A percentile compares a stretch with the other conserved stretches of the same genome.
Evolutionary conservation across 2,797 vertebrate species (phyloP).

Genomic region (Uromys caudimaculatus): DNA sequence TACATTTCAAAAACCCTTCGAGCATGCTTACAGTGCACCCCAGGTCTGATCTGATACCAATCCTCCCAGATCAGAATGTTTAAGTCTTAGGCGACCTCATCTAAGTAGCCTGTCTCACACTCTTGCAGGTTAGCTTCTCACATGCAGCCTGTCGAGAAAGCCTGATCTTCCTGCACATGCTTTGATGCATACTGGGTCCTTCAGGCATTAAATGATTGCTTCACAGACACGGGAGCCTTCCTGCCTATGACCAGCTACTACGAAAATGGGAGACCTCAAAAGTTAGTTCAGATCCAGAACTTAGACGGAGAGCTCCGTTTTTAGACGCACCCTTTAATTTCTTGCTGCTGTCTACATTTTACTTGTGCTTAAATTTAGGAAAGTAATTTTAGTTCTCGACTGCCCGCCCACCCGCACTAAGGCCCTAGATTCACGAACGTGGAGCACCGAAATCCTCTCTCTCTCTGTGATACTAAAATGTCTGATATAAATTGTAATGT

Average conservation of each 20-base stretch:
- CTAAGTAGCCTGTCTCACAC: not conserved
- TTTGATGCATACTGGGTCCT: not conserved
- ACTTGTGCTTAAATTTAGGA: constrained; percentile 87
- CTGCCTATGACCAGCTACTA: constrained; percentile 78
- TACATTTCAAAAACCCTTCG: constrained; percentile 13
- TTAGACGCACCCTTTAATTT: constrained; percentile 87
- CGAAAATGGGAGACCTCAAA: constrained; percentile 86
- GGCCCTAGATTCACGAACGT: constrained; percentile 67
- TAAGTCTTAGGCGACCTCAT: not conserved
- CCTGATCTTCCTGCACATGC: not conserved
- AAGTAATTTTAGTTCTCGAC: constrained; percentile 85
- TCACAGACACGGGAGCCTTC: constrained; percentile 75
- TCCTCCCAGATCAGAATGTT: constrained; percentile 13
- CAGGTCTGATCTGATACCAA: not conserved
- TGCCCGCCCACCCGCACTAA: constrained; percentile 59
- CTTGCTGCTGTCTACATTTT: constrained; percentile 84
- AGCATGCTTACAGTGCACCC: constrained; percentile 32
- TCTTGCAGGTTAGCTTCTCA: not conserved
- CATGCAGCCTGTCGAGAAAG: not conserved
- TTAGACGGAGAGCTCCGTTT: constrained; percentile 74
- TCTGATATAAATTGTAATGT: constrained; percentile 40
- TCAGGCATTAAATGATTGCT: constrained; percentile 76
- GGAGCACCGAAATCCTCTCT: constrained; percentile 35
- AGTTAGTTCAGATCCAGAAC: constrained; percentile 85
- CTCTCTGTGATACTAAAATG: constrained; percentile 38